Evolutionary conservation across 2,113 vertebrate genomes (phyloP).

Genomic region (Macrotus californicus): DNA sequence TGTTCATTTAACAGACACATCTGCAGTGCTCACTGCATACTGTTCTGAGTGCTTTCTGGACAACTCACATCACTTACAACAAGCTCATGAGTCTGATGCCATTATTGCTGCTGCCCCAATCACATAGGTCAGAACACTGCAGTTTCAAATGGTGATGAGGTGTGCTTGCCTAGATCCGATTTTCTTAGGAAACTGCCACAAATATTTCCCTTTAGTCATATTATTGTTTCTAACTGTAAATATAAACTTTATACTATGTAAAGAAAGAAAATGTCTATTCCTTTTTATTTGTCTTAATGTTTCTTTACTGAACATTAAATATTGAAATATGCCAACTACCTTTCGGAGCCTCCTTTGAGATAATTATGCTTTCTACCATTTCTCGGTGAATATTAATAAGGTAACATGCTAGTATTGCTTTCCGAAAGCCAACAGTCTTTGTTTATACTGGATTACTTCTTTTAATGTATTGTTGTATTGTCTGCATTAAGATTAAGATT

Average conservation of each 20-base stretch:
- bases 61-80: neutral
- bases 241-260: neutral
- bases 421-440: neutral
- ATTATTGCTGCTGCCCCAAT: neutral
- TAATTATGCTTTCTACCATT: neutral
- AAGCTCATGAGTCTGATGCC: neutral
- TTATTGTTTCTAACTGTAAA: neutral
- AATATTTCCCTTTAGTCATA: neutral
- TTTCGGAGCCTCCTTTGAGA: neutral
- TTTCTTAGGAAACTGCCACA: neutral
- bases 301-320: neutral
- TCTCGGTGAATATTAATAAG: neutral
- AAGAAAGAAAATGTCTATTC: neutral
- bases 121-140: neutral
- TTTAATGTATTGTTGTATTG: neutral
- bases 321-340: neutral
- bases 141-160: neutral
- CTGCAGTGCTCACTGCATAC: neutral
- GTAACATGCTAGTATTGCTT: neutral
- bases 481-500: neutral
- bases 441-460: neutral
- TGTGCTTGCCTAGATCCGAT: neutral
- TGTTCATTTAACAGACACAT: neutral
- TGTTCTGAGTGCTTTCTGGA: neutral
- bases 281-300: neutral